A percentile compares a stretch with the other conserved stretches of the same genome.
These are phyloP conservation scores for Aleiodes sp. DNA, from an alignment of 1,140 invertebrate species.

Conservation along the genomic window DNA sequence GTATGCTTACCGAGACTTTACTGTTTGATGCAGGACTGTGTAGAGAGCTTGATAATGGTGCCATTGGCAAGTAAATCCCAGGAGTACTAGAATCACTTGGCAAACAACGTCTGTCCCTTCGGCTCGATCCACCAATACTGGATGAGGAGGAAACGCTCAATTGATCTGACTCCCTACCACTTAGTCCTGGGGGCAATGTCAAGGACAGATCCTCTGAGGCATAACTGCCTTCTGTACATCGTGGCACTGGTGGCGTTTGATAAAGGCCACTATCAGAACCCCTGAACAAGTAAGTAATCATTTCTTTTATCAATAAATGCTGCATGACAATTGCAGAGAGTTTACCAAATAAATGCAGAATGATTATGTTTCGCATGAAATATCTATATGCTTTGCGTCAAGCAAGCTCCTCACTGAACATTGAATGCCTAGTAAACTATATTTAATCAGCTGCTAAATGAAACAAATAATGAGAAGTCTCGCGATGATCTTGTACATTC, in stretches of 20 bases:
- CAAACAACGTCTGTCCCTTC: constrained; percentile 63
- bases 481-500: background rate
- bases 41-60: constrained; percentile 61
- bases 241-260: constrained; percentile 67
- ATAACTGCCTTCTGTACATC: constrained; percentile 65
- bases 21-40: constrained; percentile 63
- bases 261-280: constrained; percentile 69
- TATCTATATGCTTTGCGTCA: too few species aligned
- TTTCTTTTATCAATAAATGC: background rate
- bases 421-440: background rate
- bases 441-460: background rate
- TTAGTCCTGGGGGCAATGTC: constrained; percentile 57
- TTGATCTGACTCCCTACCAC: constrained; percentile 65
- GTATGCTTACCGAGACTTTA: constrained; percentile 66
- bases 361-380: too few species aligned
- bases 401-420: background rate
- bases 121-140: constrained; percentile 65
- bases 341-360: background rate
- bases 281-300: constrained; percentile 53
- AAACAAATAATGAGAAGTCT: background rate
- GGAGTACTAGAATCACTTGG: constrained; percentile 56
- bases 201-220: constrained; percentile 68
- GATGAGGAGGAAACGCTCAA: constrained; percentile 68
- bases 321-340: too few species aligned
- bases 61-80: constrained; percentile 69